Evolutionary conservation across 2,888 invertebrate species (phyloP), one percentile per base, ranked within the genome.

Genomic region (Eurytoma californica): DNA sequence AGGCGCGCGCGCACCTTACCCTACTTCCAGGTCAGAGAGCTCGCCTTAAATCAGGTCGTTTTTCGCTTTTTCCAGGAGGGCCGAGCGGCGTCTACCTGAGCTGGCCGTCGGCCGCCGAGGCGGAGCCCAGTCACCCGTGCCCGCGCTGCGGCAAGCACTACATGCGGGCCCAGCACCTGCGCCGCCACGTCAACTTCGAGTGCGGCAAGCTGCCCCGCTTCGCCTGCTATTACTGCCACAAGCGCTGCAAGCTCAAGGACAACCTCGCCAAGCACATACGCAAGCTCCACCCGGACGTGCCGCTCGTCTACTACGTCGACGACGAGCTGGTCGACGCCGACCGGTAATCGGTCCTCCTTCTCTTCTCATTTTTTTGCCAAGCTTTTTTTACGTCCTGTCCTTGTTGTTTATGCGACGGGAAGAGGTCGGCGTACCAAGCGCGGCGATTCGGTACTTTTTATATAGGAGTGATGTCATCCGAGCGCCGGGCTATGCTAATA

Each of bases 151-250:
- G 72, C 24, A 69, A 75, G 28, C 16, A 20, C 0, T 80, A 80
- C 69, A 84, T 86, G 72, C 88, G 89, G 81, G 83, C 87, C 47
- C 83, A 85, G 68, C 84, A 80, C 73, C 63, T 63, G 66, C 82
- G 49, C 77, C 84, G 80, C 3, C 81, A 81, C 49, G n/a, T 80
- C n/a, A 74, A 78, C 12, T 77, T 73, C 66, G 79, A 79, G 53
- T 79, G 79, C 73, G 73, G 73, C 51, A 55, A 49, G 18, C 60
- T n/a, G n/a, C 67, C 74, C 16, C 58, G 79, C 7, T 79, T 79
- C 53, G 7, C 30, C 14, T 77, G 77, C 51, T 70, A 49, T n/a
- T 79, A 73, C 63, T 79, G 73, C 7, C 24, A 68, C 20, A 53
- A 67, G n/a, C 57, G 70, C 20, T 79, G 53, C 55, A 79, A 79